Base-by-base conservation (phyloP, 2,113 vertebrate species). In the Dicaeum eximium region DNA sequence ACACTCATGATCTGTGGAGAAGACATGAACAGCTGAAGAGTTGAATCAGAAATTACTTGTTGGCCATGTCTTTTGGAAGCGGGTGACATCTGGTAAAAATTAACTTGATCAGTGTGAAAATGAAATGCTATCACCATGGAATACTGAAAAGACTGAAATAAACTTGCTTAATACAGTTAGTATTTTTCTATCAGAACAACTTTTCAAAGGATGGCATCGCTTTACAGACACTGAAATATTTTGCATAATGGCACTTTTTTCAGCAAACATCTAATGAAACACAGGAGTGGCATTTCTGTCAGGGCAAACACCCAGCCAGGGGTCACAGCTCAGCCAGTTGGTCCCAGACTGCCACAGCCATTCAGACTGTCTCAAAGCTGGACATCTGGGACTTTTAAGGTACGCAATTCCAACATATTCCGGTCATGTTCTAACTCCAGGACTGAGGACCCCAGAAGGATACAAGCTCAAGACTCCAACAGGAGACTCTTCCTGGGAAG, bases 381-480 rank as follows among this genome's bases (percentile, higher is more conserved):
- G 16, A n/a, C 20, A 30, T 70, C 7, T 24, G 35, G 31, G 50
- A 17, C 27, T 71, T 74, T 57, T 31, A 70, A 57, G 6, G 28
- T 85, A 19, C n/a, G 40, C 8, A 22, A 9, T 22, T 87, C 60
- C 22, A 48, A 12, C 9, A 37, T 31, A 71, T 18, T 44, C 28
- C 11, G 9, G 15, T 73, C 21, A 21, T 2, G 3, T 85, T 85
- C 70, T 25, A n/a, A 23, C 17, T 60, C 15, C 18, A 56, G 40
- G 13, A 42, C 50, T 47, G 16, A 15, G 19, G 2, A 62, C 3
- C 8, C 6, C 11, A 40, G 30, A 56, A 40, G 13, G 0, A 0
- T 58, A 53, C 31, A 16, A 56, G 24, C 17, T 81, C 8, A 33
- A 60, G 54, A 33, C 19, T 73, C 13, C 22, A 10, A 1, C 10